Percentiles rank a stretch among this genome's conserved stretches.
Evolutionary conservation across 2,113 vertebrate species (phyloP).

Genomic region (Glaucidium brasilianum): DNA sequence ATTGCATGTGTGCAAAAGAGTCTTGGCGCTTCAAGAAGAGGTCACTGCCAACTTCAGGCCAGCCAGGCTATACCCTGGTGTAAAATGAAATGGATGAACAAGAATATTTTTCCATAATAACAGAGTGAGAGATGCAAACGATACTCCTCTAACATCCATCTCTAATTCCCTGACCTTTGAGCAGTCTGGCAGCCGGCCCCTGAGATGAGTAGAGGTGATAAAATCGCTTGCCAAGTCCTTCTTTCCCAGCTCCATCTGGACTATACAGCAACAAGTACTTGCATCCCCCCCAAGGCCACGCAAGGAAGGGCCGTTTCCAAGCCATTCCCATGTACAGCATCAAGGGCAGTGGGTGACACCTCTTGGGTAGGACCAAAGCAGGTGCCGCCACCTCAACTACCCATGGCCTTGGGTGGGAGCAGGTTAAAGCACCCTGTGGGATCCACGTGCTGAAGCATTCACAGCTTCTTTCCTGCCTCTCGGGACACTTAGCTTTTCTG

Average conservation of each 20-base stretch:
- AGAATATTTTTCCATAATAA: background rate
- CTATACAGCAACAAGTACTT: background rate
- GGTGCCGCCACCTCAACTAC: background rate
- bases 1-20: background rate
- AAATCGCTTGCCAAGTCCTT: background rate
- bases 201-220: conserved; percentile 5
- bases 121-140: background rate
- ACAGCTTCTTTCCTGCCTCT: fast-evolving
- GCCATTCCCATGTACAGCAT: background rate
- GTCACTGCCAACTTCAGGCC: conserved; percentile 7
- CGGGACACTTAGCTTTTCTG: background rate
- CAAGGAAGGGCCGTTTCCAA: background rate
- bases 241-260: background rate
- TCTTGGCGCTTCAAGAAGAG: background rate
- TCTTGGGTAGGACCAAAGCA: background rate
- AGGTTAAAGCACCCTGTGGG: background rate
- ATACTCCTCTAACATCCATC: background rate
- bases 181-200: background rate
- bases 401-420: background rate
- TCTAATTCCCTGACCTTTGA: background rate
- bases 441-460: background rate
- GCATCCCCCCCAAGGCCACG: too few relatives aligned
- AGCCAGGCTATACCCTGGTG: background rate
- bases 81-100: background rate
- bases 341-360: background rate